Conservation (phyloP, 2,888 invertebrate genomes). For the Drosophila limbata region DNA sequence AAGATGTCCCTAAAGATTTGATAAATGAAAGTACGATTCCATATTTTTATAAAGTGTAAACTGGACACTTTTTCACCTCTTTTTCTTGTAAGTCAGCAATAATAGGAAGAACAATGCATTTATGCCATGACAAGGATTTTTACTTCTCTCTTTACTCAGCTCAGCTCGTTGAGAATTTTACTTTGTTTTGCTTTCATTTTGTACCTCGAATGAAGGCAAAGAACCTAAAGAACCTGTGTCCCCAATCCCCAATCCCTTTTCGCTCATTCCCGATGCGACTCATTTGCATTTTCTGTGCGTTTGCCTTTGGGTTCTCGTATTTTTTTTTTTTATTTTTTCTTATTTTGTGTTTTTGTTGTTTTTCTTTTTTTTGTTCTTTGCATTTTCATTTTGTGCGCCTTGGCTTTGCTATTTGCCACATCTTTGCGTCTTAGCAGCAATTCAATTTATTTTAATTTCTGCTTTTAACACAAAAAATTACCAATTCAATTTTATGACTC, state of each 20-base stretch:
- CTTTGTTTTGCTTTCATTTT: slow-evolving; percentile 69
- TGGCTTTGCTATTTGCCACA: slow-evolving; percentile 55
- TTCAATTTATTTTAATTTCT: slow-evolving; percentile 82
- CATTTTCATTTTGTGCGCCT: slow-evolving; percentile 47
- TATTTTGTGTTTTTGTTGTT: slow-evolving; percentile 1
- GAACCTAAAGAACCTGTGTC: slow-evolving; percentile 11
- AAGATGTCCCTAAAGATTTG: not conserved
- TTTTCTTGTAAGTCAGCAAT: not conserved
- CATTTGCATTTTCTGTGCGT: slow-evolving; percentile 77
- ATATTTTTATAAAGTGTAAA: not conserved
- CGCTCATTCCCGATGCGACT: slow-evolving; percentile 54
- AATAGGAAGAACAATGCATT: slow-evolving; percentile 53
- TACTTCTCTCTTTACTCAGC: slow-evolving; percentile 20
- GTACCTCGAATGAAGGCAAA: slow-evolving; percentile 15
- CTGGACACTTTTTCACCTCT: not conserved
- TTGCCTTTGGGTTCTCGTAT: slow-evolving; percentile 53
- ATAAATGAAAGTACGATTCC: too few species aligned
- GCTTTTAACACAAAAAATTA: slow-evolving; percentile 82
- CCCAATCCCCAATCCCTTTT: slow-evolving; percentile 24
- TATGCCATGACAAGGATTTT: slow-evolving; percentile 42
- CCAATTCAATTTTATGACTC: slow-evolving; percentile 83
- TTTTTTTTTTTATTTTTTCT: slow-evolving; percentile 21
- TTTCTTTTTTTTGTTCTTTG: slow-evolving; percentile 27
- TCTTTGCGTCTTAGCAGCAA: slow-evolving; percentile 75
- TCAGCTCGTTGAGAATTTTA: slow-evolving; percentile 37